Conservation (phyloP, 2,888 invertebrate genomes). For the Andrena chrysosceles region DNA sequence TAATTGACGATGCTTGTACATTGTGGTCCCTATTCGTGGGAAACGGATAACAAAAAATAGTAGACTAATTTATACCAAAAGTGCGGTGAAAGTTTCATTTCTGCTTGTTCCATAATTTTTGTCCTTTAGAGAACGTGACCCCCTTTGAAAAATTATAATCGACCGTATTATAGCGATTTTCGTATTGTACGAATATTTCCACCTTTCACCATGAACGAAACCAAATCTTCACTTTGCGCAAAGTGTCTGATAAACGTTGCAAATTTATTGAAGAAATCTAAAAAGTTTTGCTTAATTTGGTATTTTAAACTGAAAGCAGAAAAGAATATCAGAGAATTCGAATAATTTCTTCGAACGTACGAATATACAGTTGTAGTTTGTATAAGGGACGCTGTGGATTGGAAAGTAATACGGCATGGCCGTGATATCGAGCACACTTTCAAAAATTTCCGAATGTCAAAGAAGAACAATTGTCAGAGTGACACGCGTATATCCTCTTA, state of each 20-base stretch:
- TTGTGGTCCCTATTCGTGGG: background rate
- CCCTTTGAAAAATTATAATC: background rate
- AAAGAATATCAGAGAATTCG: too few species aligned
- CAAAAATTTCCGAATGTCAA: constrained; percentile 1
- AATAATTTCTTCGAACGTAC: too few species aligned
- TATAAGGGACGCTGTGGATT: background rate
- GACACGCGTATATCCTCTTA: background rate
- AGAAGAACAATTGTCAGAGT: background rate
- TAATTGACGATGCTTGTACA: background rate
- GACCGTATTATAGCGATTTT: too few species aligned
- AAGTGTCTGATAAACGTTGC: too few species aligned
- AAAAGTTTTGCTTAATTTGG: too few species aligned
- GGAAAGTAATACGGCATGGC: background rate
- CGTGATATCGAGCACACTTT: constrained; percentile 6
- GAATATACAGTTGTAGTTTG: too few species aligned
- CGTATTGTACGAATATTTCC: too few species aligned
- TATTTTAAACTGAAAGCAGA: too few species aligned
- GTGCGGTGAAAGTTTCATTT: background rate
- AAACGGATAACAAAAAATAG: background rate
- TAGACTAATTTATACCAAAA: background rate
- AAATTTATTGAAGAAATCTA: too few species aligned
- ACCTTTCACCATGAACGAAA: too few species aligned
- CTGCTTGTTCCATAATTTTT: background rate
- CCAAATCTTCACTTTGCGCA: too few species aligned
- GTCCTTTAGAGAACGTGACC: background rate